Percentiles rank a stretch among this genome's conserved stretches.
Evolutionary conservation across 2,888 invertebrate species (phyloP).

Genomic region (Automeris io): DNA sequence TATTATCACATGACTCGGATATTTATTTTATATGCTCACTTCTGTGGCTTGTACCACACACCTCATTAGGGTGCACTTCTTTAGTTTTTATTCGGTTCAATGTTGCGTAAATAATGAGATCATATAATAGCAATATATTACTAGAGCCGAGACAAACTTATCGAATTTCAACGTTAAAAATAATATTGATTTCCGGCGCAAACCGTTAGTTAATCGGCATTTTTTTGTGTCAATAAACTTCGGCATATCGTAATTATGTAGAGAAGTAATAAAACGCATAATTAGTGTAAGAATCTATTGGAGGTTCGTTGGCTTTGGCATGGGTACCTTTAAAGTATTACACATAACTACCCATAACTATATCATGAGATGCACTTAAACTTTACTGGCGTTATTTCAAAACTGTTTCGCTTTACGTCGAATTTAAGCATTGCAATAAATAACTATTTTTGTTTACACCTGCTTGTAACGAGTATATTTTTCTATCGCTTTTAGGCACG

Average conservation of each 20-base stretch:
- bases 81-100: constrained; percentile 36
- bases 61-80: constrained; percentile 31
- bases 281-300: constrained; percentile 18
- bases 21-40: not conserved
- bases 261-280: constrained; percentile 30
- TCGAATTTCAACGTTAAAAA: constrained; percentile 16
- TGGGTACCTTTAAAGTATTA: not conserved
- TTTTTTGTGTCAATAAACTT: constrained; percentile 29
- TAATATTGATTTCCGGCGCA: constrained; percentile 42
- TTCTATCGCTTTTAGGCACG: no score
- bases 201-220: constrained; percentile 36
- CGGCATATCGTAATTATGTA: constrained; percentile 28
- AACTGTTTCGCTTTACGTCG: no score
- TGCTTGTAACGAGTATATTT: no score
- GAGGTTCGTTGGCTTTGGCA: constrained; percentile 7
- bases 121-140: constrained; percentile 44
- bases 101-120: constrained; percentile 53
- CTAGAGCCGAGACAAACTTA: constrained; percentile 15
- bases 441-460: no score
- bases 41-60: constrained; percentile 22
- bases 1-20: no score
- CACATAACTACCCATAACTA: no score
- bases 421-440: no score
- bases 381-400: no score
- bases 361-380: no score